A percentile compares a stretch with the other conserved stretches of the same genome.
Evolutionary conservation across 2,888 invertebrate genomes (phyloP).

Genomic region (Chromoteleia sp.): DNA sequence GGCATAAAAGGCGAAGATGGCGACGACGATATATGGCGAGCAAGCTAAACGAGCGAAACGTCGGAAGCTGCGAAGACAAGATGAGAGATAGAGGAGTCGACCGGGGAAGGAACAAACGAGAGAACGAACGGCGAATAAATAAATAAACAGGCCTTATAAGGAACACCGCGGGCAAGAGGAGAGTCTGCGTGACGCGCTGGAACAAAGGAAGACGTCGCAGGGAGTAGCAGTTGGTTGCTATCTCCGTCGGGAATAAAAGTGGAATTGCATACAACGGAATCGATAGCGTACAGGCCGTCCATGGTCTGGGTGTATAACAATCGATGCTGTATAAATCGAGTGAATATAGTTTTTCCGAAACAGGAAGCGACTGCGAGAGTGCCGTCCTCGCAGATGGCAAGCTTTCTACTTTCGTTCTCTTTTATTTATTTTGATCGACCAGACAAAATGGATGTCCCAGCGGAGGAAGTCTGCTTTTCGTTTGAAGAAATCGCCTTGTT

Average conservation of each 20-base stretch:
- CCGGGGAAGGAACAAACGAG: slow-evolving; percentile 35
- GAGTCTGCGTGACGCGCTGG: slow-evolving; percentile 58
- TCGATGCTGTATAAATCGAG: slow-evolving; percentile 57
- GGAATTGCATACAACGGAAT: slow-evolving; percentile 64
- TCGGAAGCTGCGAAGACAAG: slow-evolving; percentile 48
- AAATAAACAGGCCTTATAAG: slow-evolving; percentile 74
- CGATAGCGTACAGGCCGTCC: slow-evolving; percentile 68
- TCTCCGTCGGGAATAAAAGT: slow-evolving; percentile 65
- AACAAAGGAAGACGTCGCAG: slow-evolving; percentile 70
- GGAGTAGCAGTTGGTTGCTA: slow-evolving; percentile 55
- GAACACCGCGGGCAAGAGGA: slow-evolving; percentile 52
- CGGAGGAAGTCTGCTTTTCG: slow-evolving; percentile 16
- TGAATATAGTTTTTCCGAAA: slow-evolving; percentile 30
- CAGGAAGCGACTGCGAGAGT: slow-evolving; percentile 36
- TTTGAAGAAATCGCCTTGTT: slow-evolving; percentile 9
- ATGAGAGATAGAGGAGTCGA: slow-evolving; percentile 57
- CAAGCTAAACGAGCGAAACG: slow-evolving; percentile 57
- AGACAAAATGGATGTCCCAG: slow-evolving; percentile 36
- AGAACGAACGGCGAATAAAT: slow-evolving; percentile 33
- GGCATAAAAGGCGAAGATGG: slow-evolving; percentile 56
- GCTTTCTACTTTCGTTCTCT: slow-evolving; percentile 10
- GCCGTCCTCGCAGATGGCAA: slow-evolving; percentile 22
- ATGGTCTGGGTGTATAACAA: slow-evolving; percentile 63
- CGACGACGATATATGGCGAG: slow-evolving; percentile 47
- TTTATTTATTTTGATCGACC: slow-evolving; percentile 38